Conservation (phyloP, 1,140 invertebrate genomes). For the Heliconius nattereri region DNA sequence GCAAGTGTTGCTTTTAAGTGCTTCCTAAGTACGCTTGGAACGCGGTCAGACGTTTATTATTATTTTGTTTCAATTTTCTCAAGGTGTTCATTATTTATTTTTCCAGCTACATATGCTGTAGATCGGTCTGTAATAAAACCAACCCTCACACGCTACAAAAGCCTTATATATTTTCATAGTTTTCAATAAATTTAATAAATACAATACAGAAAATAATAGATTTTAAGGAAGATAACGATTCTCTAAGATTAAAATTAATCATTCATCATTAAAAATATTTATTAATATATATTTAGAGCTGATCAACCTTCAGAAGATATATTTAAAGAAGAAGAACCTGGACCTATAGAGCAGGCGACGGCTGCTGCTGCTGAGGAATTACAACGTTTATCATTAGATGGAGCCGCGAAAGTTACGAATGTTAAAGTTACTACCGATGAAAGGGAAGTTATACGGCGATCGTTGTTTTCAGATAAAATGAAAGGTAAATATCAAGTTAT, state of each 20-base stretch:
- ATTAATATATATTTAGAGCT: conserved; percentile 49
- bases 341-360: conserved; percentile 82
- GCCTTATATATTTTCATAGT: background rate
- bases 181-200: too few relatives aligned
- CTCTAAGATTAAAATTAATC: background rate
- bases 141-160: background rate
- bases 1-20: too few relatives aligned
- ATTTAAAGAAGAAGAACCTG: conserved; percentile 69
- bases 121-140: too few relatives aligned
- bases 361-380: conserved; percentile 82
- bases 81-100: too few relatives aligned
- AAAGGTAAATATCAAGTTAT: conserved; percentile 37
- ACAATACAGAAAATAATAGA: too few relatives aligned
- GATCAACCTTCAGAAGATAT: conserved; percentile 64
- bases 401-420: conserved; percentile 87
- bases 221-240: too few relatives aligned
- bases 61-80: too few relatives aligned
- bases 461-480: conserved; percentile 60
- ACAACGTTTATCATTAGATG: conserved; percentile 84
- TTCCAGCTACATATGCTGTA: too few relatives aligned
- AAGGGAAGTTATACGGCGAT: conserved; percentile 82
- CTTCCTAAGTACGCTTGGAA: too few relatives aligned
- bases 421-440: conserved; percentile 88
- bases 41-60: too few relatives aligned
- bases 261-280: background rate